Percentiles rank a stretch among this genome's conserved stretches.
Evolutionary conservation across 2,113 vertebrate species (phyloP).

Genomic region (Typhlomys cinereus): DNA sequence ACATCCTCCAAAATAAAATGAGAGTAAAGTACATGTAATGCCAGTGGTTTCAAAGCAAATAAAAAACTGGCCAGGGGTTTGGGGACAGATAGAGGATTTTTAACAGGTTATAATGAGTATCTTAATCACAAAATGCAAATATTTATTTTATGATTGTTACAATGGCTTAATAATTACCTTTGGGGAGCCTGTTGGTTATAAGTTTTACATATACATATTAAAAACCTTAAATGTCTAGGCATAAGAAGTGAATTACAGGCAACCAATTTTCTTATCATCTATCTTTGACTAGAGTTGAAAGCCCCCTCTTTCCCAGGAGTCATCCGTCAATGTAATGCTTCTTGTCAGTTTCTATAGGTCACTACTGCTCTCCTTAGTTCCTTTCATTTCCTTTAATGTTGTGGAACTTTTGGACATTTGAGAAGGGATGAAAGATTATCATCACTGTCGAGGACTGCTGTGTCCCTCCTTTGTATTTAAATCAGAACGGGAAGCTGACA

Average conservation of each 20-base stretch:
- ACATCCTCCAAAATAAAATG: neutral
- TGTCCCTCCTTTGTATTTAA: conserved; percentile 51
- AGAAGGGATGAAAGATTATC: conserved; percentile 24
- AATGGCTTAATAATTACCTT: conserved; percentile 44
- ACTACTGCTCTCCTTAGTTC: neutral
- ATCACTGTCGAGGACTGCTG: neutral
- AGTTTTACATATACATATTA: conserved; percentile 4
- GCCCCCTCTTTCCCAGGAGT: neutral
- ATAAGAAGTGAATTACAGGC: conserved; percentile 27
- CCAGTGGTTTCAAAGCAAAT: neutral
- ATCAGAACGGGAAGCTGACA: neutral
- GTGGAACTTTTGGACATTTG: neutral
- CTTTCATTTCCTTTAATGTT: conserved; percentile 51
- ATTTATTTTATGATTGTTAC: conserved; percentile 39
- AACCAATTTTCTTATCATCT: conserved; percentile 25
- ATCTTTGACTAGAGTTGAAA: neutral
- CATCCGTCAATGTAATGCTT: neutral
- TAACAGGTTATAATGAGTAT: neutral
- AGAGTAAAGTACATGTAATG: neutral
- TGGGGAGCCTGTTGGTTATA: neutral
- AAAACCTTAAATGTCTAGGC: neutral
- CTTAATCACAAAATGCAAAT: neutral
- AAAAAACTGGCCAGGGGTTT: neutral
- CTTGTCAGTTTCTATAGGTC: conserved; percentile 46
- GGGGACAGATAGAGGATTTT: neutral